A percentile compares a stretch with the other conserved stretches of the same genome.
Conservation (phyloP, 2,113 vertebrate species). For the Brachyhypopomus gauderio region DNA sequence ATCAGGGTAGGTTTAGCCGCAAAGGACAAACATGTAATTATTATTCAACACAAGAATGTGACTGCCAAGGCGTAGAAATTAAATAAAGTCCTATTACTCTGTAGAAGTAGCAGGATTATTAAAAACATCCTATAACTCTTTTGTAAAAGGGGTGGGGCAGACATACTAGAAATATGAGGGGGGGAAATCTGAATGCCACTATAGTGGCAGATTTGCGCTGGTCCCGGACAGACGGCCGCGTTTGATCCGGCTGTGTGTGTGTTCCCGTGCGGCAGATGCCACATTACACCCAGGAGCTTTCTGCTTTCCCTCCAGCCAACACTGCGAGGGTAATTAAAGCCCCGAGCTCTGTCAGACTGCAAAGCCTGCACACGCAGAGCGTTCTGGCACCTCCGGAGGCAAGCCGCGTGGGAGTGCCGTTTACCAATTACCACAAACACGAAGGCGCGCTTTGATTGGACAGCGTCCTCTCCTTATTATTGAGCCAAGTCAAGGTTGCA, state of each 20-base stretch:
- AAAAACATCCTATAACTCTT: background rate
- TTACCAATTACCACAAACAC: constrained; percentile 52
- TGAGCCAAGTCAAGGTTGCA: constrained; percentile 16
- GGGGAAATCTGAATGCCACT: background rate
- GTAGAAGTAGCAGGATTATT: no score
- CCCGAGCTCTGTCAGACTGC: constrained; percentile 63
- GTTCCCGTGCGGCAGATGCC: constrained; percentile 61
- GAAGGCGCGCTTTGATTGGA: constrained; percentile 26
- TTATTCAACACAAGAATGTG: constrained; percentile 13
- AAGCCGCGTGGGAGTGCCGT: constrained; percentile 29
- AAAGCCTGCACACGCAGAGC: constrained; percentile 49
- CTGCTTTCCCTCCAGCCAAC: constrained; percentile 46
- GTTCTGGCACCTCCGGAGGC: constrained; percentile 36
- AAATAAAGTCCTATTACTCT: background rate
- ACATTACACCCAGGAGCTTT: constrained; percentile 58
- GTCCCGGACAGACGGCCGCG: background rate
- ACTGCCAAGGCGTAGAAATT: constrained; percentile 8
- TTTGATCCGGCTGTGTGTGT: constrained; percentile 27
- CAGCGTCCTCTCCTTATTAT: constrained; percentile 37
- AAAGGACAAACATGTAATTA: constrained; percentile 36
- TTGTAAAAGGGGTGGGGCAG: background rate
- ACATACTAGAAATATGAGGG: background rate
- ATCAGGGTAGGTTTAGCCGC: constrained; percentile 17
- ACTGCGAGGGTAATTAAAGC: constrained; percentile 65
- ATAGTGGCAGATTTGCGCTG: constrained; percentile 13